Evolutionary conservation across 2,113 vertebrate genomes (phyloP).

Genomic region (Heteronetta atricapilla): DNA sequence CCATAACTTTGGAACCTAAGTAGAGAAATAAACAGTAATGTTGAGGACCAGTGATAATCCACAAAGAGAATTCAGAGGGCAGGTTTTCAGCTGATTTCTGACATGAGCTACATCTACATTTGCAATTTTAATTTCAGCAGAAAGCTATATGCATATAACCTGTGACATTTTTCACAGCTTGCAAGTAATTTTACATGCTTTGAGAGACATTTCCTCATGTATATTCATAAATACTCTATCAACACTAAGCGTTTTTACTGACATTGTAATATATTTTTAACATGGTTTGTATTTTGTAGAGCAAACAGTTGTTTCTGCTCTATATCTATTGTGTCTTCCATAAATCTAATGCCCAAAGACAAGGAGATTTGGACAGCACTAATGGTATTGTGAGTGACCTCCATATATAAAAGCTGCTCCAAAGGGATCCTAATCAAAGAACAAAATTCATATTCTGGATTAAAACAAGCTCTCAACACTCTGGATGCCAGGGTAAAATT

Average conservation of each 20-base stretch:
- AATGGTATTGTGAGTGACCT: neutral
- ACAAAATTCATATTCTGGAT: neutral
- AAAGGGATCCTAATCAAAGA: accelerated
- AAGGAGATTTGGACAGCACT: neutral
- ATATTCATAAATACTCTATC: neutral
- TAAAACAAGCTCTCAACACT: neutral
- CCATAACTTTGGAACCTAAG: neutral
- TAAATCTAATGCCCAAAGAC: neutral
- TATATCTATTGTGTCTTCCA: neutral
- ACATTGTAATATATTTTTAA: neutral
- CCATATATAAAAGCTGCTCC: neutral
- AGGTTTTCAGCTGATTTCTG: neutral
- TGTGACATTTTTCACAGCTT: neutral
- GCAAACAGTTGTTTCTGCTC: neutral
- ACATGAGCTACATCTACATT: no score
- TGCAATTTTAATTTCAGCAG: neutral
- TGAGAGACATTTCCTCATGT: neutral
- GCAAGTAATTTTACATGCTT: neutral
- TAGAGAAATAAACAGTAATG: neutral
- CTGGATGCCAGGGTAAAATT: accelerated
- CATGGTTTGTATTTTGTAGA: neutral
- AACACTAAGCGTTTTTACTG: no score
- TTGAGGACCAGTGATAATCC: neutral
- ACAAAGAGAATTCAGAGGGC: neutral
- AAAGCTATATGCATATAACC: neutral